Base-by-base conservation (phyloP, 2,888 invertebrate species). In the Melanargia galathea region DNA sequence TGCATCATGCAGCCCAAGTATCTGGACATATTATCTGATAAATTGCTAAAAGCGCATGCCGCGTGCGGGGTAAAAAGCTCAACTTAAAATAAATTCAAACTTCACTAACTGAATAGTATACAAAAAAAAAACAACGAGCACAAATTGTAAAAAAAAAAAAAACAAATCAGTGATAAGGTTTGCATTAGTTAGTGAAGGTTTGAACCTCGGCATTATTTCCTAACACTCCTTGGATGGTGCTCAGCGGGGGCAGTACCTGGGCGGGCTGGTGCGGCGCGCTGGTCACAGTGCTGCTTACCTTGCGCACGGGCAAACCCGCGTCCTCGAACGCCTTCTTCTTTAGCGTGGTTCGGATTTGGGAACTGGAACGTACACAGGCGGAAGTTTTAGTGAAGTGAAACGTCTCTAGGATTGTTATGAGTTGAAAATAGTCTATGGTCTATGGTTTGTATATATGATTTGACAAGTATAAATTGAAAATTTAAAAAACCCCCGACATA, bases 301-400 rank as follows among this genome's bases (percentile, higher is more conserved):
- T 92, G 71, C 95, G 90, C 18, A 52, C 52, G 0, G 52, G 52
- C 13, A 52, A 93, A 67, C 97, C 96, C 67, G 96, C 96, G 78
- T 97, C 97, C 81, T 97, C 97, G 80, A 96, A 97, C 0, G 96
- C 95, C 80, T 97, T 97, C 85, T 96, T 97, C 86, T 96, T 97
- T 63, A 97, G 82, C 0, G 96, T 96, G 46, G 96, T 94, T 65
- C 96, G 92, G 71, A 98, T 97, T 88, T 98, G 98, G 3, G 96
- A 94, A 70, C 97, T 98, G 87, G 35, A 92, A 92, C n/a, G 4
- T 7, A 16, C 7, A 46, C 1, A 3, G 3, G 4, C 11, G 11
- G 20, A 22, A n/a, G n/a, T n/a, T n/a, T n/a, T n/a, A n/a, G n/a
- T n/a, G n/a, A n/a, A n/a, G n/a, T n/a, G n/a, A n/a, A n/a, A n/a